Evolutionary conservation across 2,797 vertebrate genomes (phyloP), one percentile per base, ranked within the genome.

Genomic region (Gymnodraco acuticeps): DNA sequence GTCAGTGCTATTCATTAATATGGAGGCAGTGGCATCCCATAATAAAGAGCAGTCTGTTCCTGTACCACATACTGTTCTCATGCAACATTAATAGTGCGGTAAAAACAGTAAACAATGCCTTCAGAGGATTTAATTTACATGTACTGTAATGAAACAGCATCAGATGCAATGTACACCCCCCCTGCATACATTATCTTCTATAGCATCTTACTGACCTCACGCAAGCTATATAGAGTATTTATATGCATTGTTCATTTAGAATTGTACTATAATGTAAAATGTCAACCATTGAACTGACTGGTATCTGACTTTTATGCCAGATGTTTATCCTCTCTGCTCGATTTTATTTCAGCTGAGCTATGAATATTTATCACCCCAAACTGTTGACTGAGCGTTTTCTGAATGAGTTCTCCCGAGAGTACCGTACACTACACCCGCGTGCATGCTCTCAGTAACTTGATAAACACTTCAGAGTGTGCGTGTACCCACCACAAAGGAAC

Each of bases 301-400:
- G 33, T 61, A 82, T 66, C 60, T 42, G 58, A 81, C 68, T 80
- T 81, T 66, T 31, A 27, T 65, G 67, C 75, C 68, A 75, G 68
- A 77, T 81, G 61, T 82, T 87, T 80, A 82, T 87, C 75, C 53
- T 82, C 64, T 55, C 67, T 70, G 50, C 67, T 75, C 38, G 5
- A 75, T 60, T 88, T 85, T 77, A 69, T 84, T 83, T 80, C 76
- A 75, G 64, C 51, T 63, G 46, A 31, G 64, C 68, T 68, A 69
- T 63, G 82, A 89, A 89, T 88, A 88, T 92, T 89, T 88, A 84
- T 80, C 71, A 73, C 42, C 55, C 50, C 70, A 82, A 88, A 89
- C 71, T 85, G 87, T 83, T 92, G 85, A 87, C 86, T 84, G 80
- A 85, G 86, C 85, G 41, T 76, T 87, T 91, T 82, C 66, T 81